Conservation (phyloP, 1,140 invertebrate species). For the Saccostrea cuccullata region DNA sequence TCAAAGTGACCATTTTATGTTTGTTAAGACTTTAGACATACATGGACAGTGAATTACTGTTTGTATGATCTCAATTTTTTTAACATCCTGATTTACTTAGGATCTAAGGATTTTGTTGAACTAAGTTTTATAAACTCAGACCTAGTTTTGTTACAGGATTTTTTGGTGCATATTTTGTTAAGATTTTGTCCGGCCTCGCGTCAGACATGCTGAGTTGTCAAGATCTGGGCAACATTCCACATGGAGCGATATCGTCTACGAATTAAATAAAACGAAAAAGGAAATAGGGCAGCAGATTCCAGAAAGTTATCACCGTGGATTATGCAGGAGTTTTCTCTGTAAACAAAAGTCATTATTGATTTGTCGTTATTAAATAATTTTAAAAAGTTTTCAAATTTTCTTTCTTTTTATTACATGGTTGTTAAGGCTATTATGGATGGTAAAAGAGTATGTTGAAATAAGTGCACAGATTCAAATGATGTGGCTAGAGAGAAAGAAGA, state of each 20-base stretch:
- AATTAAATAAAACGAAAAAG: not conserved
- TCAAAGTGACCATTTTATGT: not conserved
- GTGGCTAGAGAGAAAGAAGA: too few relatives aligned
- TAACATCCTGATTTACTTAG: not conserved
- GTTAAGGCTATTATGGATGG: too few relatives aligned
- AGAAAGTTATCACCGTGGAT: constrained; percentile 12
- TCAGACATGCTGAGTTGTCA: constrained; percentile 11
- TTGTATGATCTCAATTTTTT: constrained; percentile 12
- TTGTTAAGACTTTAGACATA: not conserved
- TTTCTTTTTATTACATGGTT: not conserved
- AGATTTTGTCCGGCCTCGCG: constrained; percentile 1
- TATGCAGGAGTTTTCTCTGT: constrained; percentile 30
- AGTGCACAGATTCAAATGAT: too few relatives aligned
- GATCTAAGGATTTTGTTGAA: not conserved
- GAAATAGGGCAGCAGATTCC: constrained; percentile 16
- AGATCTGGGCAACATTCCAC: constrained; percentile 25
- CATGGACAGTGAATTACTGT: not conserved
- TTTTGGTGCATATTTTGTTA: constrained; percentile 35
- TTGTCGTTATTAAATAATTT: constrained; percentile 31
- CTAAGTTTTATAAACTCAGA: constrained; percentile 11
- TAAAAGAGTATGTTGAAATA: too few relatives aligned
- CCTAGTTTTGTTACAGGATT: constrained; percentile 8
- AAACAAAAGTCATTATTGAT: constrained; percentile 20
- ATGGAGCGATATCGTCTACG: not conserved
- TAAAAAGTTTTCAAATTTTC: not conserved